Percentiles rank a stretch among this genome's conserved stretches.
These are phyloP conservation scores for Phyllotis vaccarum DNA, from an alignment of 2,797 vertebrate species.

Conservation along the genomic window DNA sequence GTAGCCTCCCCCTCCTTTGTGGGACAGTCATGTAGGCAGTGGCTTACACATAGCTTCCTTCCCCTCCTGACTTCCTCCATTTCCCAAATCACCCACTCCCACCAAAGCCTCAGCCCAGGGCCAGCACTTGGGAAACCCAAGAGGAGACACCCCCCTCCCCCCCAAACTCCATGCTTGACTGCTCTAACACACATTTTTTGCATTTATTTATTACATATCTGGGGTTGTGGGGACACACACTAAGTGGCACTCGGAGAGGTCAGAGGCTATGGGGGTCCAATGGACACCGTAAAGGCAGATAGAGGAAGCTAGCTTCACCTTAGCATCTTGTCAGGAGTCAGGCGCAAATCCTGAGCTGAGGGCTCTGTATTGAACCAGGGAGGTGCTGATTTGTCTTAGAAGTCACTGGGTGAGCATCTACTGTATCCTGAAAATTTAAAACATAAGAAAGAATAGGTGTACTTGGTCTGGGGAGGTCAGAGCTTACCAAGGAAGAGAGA, in stretches of 20 bases:
- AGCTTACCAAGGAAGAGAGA: neutral
- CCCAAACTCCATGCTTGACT: neutral
- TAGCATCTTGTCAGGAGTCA: neutral
- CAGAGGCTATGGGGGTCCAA: neutral
- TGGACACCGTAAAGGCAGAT: neutral
- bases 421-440: neutral
- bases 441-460: neutral
- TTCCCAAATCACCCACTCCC: neutral
- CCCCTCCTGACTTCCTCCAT: neutral
- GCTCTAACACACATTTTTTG: neutral
- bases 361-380: neutral
- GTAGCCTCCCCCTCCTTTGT: neutral
- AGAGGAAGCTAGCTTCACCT: neutral
- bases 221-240: neutral
- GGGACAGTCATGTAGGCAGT: neutral
- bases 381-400: neutral
- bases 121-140: neutral
- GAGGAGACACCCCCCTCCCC: neutral
- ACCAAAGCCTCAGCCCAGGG: neutral
- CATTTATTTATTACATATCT: neutral
- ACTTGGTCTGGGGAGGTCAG: neutral
- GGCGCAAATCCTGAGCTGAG: neutral
- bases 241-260: neutral
- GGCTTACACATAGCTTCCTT: neutral
- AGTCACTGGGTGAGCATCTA: neutral